A percentile compares a stretch with the other conserved stretches of the same genome.
phyloP scores from a whole-genome alignment of 1,140 invertebrate species.

The Magallana ariakensis region DNA sequence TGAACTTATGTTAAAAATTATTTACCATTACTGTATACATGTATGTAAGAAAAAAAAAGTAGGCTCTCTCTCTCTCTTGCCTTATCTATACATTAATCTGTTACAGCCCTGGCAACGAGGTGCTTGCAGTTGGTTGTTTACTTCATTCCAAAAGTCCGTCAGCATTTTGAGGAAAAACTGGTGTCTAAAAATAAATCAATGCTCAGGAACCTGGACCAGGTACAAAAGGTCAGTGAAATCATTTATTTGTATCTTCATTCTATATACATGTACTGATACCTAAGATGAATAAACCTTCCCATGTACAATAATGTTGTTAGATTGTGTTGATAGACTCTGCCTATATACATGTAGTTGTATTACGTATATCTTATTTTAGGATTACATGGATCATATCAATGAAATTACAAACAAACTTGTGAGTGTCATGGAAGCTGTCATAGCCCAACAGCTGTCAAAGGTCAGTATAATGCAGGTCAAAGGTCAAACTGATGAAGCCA shows the following conservation, averaged over 20 bases:
- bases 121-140: slow-evolving; percentile 86
- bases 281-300: too few species aligned
- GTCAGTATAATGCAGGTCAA: slow-evolving; percentile 52
- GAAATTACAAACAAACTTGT: slow-evolving; percentile 96
- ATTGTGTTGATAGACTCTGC: too few species aligned
- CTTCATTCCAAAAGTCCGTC: slow-evolving; percentile 81
- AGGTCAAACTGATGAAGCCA: background rate
- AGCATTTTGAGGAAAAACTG: slow-evolving; percentile 80
- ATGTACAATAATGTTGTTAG: too few species aligned
- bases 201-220: slow-evolving; percentile 82
- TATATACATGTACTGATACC: background rate
- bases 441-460: slow-evolving; percentile 80
- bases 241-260: background rate
- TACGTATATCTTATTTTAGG: slow-evolving; percentile 80
- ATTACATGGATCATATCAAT: slow-evolving; percentile 92
- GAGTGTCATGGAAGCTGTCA: slow-evolving; percentile 90
- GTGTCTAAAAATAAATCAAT: slow-evolving; percentile 77
- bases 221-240: slow-evolving; percentile 76
- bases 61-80: background rate
- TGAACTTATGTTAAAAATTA: background rate
- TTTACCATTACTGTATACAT: background rate
- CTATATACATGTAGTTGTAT: too few species aligned
- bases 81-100: slow-evolving; percentile 23
- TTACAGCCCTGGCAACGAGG: slow-evolving; percentile 90
- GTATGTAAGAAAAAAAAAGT: background rate